Evolutionary conservation across 2,797 vertebrate species (phyloP), one percentile per base, ranked within the genome.

Genomic region (Hoplostethus mediterraneus): DNA sequence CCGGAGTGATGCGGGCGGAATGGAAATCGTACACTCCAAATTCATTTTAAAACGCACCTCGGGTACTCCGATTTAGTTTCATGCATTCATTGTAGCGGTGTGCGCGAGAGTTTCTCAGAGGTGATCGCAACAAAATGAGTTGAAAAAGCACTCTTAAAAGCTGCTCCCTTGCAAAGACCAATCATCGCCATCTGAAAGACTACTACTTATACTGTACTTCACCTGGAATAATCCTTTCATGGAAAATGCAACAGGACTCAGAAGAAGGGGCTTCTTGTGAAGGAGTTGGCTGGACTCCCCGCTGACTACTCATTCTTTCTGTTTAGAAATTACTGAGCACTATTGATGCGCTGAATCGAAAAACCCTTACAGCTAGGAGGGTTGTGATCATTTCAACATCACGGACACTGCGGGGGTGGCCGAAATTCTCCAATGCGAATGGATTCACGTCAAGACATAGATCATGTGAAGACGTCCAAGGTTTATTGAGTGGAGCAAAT

Each of bases 271-370:
- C 67, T 68, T 64, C 76, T 76, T 36, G 40, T 57, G 65, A 17
- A 28, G 0, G 44, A 51, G 63, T 69, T 52, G 0, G 11, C 40
- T 53, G 57, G 68, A 70, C 75, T 85, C 85, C 86, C 86, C 28
- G 38, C 77, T 67, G 79, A 83, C 77, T 66, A 10, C 64, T 92
- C 80, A 69, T 67, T 84, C 83, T 65, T 81, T 87, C 77, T 81
- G 67, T 82, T 90, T 82, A 82, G 77, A 90, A 87, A 82, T 80
- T 40, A 77, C 81, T 73, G 77, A 86, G 74, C 61, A 74, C 66
- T 82, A 87, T 84, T 85, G 85, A 91, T 86, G 87, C 71, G 60
- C 61, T 38, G 65, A 90, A 84, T 86, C 21, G 33, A 85, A 84
- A 63, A 84, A 63, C 44, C 66, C 69, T 88, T 76, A 51, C 67